phyloP scores from a whole-genome alignment of 1,140 invertebrate genomes.

The Pomacea maculata region DNA sequence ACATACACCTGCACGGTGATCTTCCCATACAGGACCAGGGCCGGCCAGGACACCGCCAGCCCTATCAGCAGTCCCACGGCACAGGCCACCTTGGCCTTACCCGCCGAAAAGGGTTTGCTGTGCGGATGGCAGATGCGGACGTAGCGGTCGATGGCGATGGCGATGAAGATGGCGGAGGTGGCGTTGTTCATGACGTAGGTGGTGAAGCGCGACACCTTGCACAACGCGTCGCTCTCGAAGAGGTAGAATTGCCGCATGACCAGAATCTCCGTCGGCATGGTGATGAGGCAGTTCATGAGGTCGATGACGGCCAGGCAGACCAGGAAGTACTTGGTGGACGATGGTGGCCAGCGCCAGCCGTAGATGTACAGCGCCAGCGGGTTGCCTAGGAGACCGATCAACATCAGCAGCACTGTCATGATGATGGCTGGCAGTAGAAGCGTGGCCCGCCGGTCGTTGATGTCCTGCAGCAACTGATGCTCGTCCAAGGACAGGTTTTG shows the following conservation, averaged over 20 bases:
- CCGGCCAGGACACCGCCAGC: constrained; percentile 45
- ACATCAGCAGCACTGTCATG: constrained; percentile 37
- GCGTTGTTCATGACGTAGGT: constrained; percentile 47
- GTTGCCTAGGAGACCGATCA: constrained; percentile 51
- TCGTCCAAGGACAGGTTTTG: background rate
- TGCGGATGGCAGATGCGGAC: constrained; percentile 51
- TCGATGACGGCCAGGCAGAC: constrained; percentile 48
- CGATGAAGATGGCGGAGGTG: constrained; percentile 40
- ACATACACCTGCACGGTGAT: constrained; percentile 20
- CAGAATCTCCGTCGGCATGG: constrained; percentile 49
- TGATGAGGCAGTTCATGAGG: constrained; percentile 50
- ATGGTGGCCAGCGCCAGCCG: constrained; percentile 40
- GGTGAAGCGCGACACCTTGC: constrained; percentile 44
- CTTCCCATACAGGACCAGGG: constrained; percentile 46
- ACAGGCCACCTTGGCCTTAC: constrained; percentile 42
- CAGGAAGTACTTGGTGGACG: constrained; percentile 51
- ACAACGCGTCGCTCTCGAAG: constrained; percentile 42
- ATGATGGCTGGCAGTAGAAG: constrained; percentile 39
- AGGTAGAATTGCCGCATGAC: constrained; percentile 43
- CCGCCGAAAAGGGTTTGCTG: constrained; percentile 32
- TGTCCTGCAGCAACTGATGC: constrained; percentile 13
- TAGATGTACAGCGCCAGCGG: constrained; percentile 52
- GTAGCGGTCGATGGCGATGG: constrained; percentile 54
- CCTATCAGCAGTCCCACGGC: constrained; percentile 34
- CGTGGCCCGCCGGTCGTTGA: constrained; percentile 38